phyloP scores from a whole-genome alignment of 2,888 invertebrate genomes.

The Oxycera nigricornis region DNA sequence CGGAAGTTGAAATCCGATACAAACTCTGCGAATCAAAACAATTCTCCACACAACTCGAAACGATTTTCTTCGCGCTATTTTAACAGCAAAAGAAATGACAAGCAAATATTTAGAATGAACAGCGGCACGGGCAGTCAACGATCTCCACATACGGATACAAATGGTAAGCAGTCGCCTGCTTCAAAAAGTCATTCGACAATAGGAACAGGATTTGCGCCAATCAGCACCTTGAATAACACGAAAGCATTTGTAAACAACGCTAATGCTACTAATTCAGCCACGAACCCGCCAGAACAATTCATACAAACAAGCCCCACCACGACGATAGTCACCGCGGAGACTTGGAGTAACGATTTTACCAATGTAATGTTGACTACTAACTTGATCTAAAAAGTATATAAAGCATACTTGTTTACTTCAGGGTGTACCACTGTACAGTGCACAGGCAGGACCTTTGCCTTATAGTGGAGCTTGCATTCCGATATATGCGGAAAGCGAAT shows the following conservation, averaged over 20 bases:
- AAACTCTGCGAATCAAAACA: constrained; percentile 1
- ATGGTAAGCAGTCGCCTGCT: background rate
- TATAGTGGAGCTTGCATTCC: constrained; percentile 33
- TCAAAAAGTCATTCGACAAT: background rate
- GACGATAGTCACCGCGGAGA: constrained; percentile 41
- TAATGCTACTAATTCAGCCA: background rate
- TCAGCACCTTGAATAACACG: constrained; percentile 10
- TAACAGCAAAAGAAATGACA: constrained; percentile 50
- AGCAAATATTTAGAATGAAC: constrained; percentile 39
- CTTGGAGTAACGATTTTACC: constrained; percentile 31
- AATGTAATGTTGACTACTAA: background rate
- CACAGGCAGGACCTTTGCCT: constrained; percentile 20
- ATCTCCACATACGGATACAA: background rate
- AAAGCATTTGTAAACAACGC: constrained; percentile 14
- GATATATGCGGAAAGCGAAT: constrained; percentile 33
- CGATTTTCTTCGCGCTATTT: constrained; percentile 53
- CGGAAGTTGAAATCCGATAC: background rate
- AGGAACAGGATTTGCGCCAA: background rate
- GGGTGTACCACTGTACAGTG: background rate
- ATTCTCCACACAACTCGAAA: constrained; percentile 36
- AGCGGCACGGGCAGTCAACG: constrained; percentile 41
- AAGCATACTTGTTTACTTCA: background rate
- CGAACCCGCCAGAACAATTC: constrained; percentile 41
- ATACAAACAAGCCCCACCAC: constrained; percentile 49
- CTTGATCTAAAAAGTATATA: background rate